Percentiles rank a stretch among this genome's conserved stretches.
Evolutionary conservation across 2,888 invertebrate species (phyloP).

Genomic region (Mechanitis messenoides): DNA sequence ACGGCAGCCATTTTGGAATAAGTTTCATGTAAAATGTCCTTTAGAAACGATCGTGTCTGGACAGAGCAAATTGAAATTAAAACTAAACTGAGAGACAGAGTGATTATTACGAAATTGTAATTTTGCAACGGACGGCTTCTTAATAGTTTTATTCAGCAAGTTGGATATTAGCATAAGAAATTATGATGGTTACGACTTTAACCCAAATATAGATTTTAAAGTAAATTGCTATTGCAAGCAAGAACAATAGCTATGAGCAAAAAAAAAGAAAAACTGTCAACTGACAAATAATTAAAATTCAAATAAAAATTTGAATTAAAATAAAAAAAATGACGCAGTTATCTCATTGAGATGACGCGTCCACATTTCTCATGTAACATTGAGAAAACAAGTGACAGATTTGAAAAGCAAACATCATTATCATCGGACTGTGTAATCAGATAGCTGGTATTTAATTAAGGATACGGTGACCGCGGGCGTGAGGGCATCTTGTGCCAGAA

Average conservation of each 20-base stretch:
- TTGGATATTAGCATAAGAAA: constrained; percentile 16
- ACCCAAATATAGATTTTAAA: too few species aligned
- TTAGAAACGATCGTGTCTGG: constrained; percentile 58
- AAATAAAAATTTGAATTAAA: too few species aligned
- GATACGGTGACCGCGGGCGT: constrained; percentile 65
- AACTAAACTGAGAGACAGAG: constrained; percentile 55
- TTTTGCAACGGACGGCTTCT: constrained; percentile 44
- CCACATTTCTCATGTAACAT: constrained; percentile 33
- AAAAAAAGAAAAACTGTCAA: too few species aligned
- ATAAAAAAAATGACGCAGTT: constrained; percentile 3
- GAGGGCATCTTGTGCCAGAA: constrained; percentile 46
- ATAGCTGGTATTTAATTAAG: constrained; percentile 62
- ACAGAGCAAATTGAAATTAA: constrained; percentile 69
- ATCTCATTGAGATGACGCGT: constrained; percentile 15
- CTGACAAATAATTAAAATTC: too few species aligned
- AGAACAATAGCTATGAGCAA: too few species aligned
- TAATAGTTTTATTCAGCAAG: constrained; percentile 30
- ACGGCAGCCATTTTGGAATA: constrained; percentile 2
- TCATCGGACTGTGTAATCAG: constrained; percentile 63
- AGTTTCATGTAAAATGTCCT: constrained; percentile 32
- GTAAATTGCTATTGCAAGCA: too few species aligned
- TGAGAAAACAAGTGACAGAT: constrained; percentile 38
- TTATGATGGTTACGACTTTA: not conserved
- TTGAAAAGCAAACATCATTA: constrained; percentile 39
- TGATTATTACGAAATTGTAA: constrained; percentile 53